A percentile compares a stretch with the other conserved stretches of the same genome.
Evolutionary conservation across 2,797 vertebrate genomes (phyloP).

Genomic region (Epinephelus coioides): DNA sequence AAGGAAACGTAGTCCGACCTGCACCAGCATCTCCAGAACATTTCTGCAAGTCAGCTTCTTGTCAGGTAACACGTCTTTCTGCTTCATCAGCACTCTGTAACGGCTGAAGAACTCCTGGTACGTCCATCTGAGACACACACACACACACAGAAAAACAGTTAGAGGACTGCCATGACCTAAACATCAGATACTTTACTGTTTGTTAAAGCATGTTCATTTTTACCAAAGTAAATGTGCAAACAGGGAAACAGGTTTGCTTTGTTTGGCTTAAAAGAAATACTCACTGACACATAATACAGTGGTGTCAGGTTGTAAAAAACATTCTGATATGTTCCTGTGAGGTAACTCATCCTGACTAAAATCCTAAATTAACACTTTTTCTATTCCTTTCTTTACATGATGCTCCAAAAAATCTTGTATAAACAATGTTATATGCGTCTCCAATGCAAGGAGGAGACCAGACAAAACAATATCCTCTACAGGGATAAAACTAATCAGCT

Average conservation of each 20-base stretch:
- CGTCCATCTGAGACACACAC: conserved; percentile 90
- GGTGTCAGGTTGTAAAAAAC: background rate
- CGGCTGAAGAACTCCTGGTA: conserved; percentile 99
- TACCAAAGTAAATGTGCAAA: background rate
- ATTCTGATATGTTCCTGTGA: background rate
- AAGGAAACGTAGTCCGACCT: conserved; percentile 81
- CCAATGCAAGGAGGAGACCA: too few species aligned
- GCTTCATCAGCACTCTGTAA: conserved; percentile 98
- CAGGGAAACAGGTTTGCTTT: background rate
- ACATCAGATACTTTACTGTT: background rate
- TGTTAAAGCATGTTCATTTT: background rate
- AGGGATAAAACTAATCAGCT: background rate
- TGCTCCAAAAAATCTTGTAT: too few species aligned
- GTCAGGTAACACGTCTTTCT: conserved; percentile 95
- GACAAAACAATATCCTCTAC: background rate
- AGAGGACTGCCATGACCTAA: background rate
- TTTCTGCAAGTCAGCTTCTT: conserved; percentile 96
- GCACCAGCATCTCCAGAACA: conserved; percentile 95
- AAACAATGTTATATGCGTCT: too few species aligned
- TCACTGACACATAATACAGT: background rate
- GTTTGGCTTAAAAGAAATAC: background rate
- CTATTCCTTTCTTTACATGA: too few species aligned
- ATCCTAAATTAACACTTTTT: too few species aligned
- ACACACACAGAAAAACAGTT: background rate
- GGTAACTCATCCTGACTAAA: too few species aligned